A percentile compares a stretch with the other conserved stretches of the same genome.
Evolutionary conservation across 2,113 vertebrate genomes (phyloP).

Genomic region (Gallinago undulata): DNA sequence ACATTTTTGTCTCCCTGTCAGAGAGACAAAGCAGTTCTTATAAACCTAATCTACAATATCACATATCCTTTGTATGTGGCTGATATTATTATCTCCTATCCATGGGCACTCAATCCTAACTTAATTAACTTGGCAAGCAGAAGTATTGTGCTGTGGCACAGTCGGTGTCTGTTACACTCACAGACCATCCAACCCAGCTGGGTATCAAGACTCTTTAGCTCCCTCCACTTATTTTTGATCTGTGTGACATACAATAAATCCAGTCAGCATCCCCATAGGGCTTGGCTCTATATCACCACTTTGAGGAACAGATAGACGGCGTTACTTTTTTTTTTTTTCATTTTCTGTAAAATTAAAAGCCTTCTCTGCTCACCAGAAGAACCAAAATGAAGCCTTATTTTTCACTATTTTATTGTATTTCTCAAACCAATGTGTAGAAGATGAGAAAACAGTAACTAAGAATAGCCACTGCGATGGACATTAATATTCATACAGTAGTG

Average conservation of each 20-base stretch:
- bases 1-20: constrained; percentile 46
- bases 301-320: not conserved
- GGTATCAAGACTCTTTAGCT: constrained; percentile 38
- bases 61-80: constrained; percentile 21
- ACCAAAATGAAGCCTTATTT: not conserved
- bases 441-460: not conserved
- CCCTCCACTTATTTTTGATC: constrained; percentile 52
- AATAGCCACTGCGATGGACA: not conserved
- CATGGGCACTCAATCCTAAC: constrained; percentile 58
- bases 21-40: constrained; percentile 21
- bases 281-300: not conserved
- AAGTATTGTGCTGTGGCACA: constrained; percentile 12
- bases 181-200: constrained; percentile 51
- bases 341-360: not conserved
- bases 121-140: constrained; percentile 68
- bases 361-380: not conserved
- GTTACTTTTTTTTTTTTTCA: not conserved
- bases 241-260: constrained; percentile 39
- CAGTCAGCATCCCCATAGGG: constrained; percentile 1
- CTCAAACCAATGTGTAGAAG: not conserved
- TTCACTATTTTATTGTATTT: not conserved
- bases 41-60: constrained; percentile 40
- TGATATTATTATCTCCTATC: constrained; percentile 49
- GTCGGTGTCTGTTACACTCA: constrained; percentile 9
- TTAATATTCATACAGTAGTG: not conserved